These are phyloP conservation scores for Nothocercus julius DNA, from an alignment of 2,113 vertebrate genomes.

Conservation along the genomic window DNA sequence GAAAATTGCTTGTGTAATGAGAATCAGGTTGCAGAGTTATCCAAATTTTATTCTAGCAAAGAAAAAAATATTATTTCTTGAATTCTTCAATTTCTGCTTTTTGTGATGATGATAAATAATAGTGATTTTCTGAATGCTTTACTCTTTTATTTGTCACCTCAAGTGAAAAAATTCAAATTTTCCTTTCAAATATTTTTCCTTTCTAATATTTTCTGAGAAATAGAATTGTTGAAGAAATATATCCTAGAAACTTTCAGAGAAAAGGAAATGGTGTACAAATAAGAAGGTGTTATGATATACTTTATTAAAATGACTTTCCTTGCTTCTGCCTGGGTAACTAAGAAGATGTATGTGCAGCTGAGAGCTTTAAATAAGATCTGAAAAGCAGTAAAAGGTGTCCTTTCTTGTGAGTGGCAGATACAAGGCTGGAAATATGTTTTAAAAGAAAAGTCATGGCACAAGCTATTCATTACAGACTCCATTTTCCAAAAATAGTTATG, in stretches of 20 bases:
- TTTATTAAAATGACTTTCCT: background rate
- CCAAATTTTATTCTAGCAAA: background rate
- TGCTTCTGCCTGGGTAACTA: background rate
- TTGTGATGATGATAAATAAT: background rate
- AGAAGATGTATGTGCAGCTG: background rate
- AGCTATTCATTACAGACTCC: fast-evolving
- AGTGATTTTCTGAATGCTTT: background rate
- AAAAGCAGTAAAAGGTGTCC: background rate
- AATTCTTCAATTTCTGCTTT: background rate
- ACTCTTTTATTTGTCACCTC: background rate
- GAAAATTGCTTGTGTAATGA: background rate
- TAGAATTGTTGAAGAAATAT: background rate
- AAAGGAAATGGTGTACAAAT: background rate
- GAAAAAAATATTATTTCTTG: background rate
- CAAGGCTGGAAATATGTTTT: background rate
- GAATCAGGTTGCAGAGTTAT: background rate
- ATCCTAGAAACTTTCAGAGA: background rate
- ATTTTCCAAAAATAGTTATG: background rate
- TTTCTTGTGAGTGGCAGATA: background rate
- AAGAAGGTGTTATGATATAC: background rate
- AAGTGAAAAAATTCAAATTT: background rate
- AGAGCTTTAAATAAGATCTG: background rate
- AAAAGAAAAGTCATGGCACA: background rate
- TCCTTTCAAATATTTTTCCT: background rate
- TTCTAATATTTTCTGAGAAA: background rate